phyloP scores from a whole-genome alignment of 53 echinoderm and acorn worm species.

The Holothuria scabra region DNA sequence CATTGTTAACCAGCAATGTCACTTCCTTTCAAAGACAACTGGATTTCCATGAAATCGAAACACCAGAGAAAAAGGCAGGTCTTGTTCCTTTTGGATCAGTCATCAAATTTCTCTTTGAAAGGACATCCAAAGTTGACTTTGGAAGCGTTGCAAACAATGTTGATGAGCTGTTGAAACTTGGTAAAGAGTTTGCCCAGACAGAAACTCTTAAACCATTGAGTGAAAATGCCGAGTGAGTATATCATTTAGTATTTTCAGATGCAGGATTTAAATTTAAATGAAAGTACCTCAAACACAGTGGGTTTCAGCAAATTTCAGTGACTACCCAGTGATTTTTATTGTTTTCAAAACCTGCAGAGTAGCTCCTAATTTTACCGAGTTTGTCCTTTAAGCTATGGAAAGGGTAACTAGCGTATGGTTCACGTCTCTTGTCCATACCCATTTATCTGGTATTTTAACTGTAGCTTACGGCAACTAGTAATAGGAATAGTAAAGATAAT shows the following conservation, averaged over 20 bases:
- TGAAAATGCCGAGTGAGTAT: slow-evolving; percentile 49
- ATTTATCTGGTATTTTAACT: too few species aligned
- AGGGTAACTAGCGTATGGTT: too few species aligned
- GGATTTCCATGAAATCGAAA: slow-evolving; percentile 77
- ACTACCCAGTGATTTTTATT: too few species aligned
- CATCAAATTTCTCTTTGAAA: slow-evolving; percentile 14
- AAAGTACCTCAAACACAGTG: too few species aligned
- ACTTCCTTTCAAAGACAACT: slow-evolving; percentile 68
- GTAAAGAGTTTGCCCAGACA: slow-evolving; percentile 1
- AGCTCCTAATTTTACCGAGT: too few species aligned
- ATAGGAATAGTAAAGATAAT: too few species aligned
- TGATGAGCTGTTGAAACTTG: slow-evolving; percentile 17
- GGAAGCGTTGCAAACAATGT: not conserved
- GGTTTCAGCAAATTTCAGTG: too few species aligned
- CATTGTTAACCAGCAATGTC: not conserved
- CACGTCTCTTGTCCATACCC: too few species aligned
- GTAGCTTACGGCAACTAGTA: too few species aligned
- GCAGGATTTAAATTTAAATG: too few species aligned
- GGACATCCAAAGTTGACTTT: not conserved
- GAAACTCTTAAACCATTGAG: slow-evolving; percentile 27
- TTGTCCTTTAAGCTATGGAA: too few species aligned
- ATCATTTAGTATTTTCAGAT: not conserved
- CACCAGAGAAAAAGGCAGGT: slow-evolving; percentile 44
- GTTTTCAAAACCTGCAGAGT: too few species aligned
- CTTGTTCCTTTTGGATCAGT: slow-evolving; percentile 37